A percentile compares a stretch with the other conserved stretches of the same genome.
phyloP scores from a whole-genome alignment of 2,888 invertebrate species.

The Nycteola revayana region DNA sequence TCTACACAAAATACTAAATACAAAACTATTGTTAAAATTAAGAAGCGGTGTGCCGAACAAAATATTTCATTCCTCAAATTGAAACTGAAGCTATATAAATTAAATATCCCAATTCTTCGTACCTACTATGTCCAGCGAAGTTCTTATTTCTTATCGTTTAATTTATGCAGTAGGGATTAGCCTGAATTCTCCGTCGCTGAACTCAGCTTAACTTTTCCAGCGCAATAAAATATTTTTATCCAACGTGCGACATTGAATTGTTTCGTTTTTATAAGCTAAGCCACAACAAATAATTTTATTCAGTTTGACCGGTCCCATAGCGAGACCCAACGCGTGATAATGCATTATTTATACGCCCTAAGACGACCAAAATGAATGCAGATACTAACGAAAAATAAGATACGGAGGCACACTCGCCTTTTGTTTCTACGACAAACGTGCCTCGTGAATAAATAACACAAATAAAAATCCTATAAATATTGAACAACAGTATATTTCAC shows the following conservation, averaged over 20 bases:
- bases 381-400: conserved; percentile 75
- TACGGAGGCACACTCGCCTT: conserved; percentile 55
- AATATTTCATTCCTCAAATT: too few species aligned
- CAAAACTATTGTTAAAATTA: too few species aligned
- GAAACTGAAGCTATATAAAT: too few species aligned
- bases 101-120: too few species aligned
- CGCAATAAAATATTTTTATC: conserved; percentile 27
- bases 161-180: conserved; percentile 6
- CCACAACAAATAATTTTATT: conserved; percentile 65
- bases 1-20: too few species aligned
- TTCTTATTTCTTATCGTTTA: background rate
- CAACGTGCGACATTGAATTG: conserved; percentile 31
- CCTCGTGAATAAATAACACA: conserved; percentile 75
- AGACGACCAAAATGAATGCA: conserved; percentile 77
- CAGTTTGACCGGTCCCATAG: conserved; percentile 46
- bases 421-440: conserved; percentile 70
- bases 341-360: conserved; percentile 79
- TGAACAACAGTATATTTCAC: conserved; percentile 78
- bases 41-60: too few species aligned
- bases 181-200: conserved; percentile 2
- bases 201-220: conserved; percentile 15
- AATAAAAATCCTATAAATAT: conserved; percentile 79
- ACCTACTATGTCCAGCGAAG: too few species aligned
- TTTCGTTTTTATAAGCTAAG: conserved; percentile 50
- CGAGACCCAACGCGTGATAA: conserved; percentile 72